Evolutionary conservation across 2,888 invertebrate genomes (phyloP).

Genomic region (Pegoplata infirma): DNA sequence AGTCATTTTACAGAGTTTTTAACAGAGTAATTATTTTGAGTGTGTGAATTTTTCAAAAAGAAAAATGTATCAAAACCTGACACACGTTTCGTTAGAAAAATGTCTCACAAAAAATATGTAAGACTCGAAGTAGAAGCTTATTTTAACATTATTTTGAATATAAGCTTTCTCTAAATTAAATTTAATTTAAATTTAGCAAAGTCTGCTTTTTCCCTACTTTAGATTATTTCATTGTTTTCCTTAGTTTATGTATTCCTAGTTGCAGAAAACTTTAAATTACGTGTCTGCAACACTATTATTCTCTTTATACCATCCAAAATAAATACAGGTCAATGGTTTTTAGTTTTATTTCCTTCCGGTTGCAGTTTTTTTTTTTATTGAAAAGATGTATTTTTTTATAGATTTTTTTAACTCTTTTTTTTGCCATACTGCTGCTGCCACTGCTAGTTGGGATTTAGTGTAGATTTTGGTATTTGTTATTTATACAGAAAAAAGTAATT

Average conservation of each 20-base stretch:
- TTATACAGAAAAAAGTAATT: slow-evolving; percentile 3
- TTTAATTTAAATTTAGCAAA: no score
- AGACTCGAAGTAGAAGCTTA: no score
- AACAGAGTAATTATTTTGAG: no score
- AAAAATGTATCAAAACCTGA: no score
- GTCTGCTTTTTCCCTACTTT: no score
- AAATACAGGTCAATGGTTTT: slow-evolving; percentile 53
- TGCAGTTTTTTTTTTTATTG: neutral
- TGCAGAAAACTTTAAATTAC: slow-evolving; percentile 53
- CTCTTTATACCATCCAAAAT: neutral
- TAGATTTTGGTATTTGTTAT: neutral
- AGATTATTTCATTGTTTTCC: no score
- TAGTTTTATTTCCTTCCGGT: slow-evolving; percentile 44
- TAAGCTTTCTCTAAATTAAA: no score
- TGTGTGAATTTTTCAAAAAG: no score
- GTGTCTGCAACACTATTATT: slow-evolving; percentile 56
- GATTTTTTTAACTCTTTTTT: neutral
- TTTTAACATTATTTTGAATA: no score
- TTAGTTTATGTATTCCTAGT: slow-evolving; percentile 27
- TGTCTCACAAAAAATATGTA: no score
- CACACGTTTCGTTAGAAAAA: no score
- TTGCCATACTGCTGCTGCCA: neutral
- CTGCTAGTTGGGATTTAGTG: neutral
- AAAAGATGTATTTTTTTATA: neutral
- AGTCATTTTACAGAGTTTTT: no score